These are phyloP conservation scores for Clarias laeviceps DNA, from an alignment of 2,797 vertebrate species.

Conservation along the genomic window DNA sequence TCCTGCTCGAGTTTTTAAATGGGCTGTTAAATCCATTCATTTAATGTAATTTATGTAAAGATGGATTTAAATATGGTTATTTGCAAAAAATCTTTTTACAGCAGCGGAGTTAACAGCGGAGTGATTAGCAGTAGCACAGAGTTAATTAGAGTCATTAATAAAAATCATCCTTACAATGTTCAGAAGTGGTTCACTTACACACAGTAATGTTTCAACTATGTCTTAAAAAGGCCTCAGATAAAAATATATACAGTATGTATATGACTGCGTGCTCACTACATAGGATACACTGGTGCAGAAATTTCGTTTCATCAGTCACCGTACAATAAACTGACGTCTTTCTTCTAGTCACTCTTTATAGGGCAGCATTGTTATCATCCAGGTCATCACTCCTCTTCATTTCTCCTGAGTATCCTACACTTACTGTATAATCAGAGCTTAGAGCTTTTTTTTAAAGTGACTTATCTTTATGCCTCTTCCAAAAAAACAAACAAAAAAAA, in stretches of 20 bases:
- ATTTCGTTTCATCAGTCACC: neutral
- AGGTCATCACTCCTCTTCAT: slow-evolving; percentile 20
- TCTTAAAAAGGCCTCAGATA: neutral
- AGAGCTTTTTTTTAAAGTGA: neutral
- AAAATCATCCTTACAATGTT: neutral
- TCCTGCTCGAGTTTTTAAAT: neutral
- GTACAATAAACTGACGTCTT: neutral
- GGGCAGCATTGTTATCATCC: slow-evolving; percentile 2
- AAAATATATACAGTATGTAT: neutral
- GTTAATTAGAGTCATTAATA: neutral
- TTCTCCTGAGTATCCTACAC: neutral
- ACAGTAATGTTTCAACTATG: neutral
- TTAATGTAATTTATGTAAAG: neutral
- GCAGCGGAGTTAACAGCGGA: neutral
- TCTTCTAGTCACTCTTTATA: neutral
- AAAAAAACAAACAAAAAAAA: neutral
- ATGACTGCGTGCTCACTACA: neutral
- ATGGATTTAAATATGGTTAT: neutral
- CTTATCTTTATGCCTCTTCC: neutral
- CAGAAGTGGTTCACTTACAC: neutral
- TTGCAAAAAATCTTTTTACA: neutral
- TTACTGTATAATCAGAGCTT: neutral
- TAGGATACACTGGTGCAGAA: neutral
- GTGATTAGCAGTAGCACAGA: neutral
- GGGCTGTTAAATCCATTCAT: neutral